phyloP scores from a whole-genome alignment of 2,113 vertebrate genomes.

The Cottus gobio region DNA sequence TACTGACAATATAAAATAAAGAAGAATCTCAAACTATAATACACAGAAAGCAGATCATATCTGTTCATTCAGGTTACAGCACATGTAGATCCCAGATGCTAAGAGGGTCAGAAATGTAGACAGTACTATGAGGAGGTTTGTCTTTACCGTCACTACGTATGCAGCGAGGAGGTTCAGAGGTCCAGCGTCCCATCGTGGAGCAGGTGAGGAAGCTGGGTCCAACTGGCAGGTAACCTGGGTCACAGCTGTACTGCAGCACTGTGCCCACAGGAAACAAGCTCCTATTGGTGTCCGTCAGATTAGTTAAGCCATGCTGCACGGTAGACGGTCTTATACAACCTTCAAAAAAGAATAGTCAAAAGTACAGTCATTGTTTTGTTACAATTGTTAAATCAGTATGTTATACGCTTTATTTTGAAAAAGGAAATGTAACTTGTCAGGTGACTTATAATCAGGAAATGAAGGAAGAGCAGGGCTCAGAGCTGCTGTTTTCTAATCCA shows the following conservation, averaged over 20 bases:
- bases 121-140: background rate
- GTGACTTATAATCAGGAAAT: too few relatives aligned
- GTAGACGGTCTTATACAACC: constrained; percentile 76
- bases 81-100: background rate
- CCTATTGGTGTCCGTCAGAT: constrained; percentile 79
- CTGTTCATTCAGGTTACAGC: background rate
- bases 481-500: too few relatives aligned
- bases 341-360: constrained; percentile 24
- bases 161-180: constrained; percentile 79
- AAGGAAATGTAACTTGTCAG: too few relatives aligned
- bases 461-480: too few relatives aligned
- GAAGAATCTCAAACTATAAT: background rate
- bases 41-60: background rate
- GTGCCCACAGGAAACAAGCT: constrained; percentile 78
- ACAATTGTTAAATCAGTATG: too few relatives aligned
- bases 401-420: too few relatives aligned
- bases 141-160: constrained; percentile 77
- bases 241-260: constrained; percentile 80
- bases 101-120: background rate
- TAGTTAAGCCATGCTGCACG: constrained; percentile 71
- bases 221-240: constrained; percentile 77
- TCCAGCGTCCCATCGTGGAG: constrained; percentile 76
- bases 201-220: constrained; percentile 74
- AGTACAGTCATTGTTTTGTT: too few relatives aligned
- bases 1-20: background rate